A percentile compares a stretch with the other conserved stretches of the same genome.
phyloP scores from a whole-genome alignment of 2,888 invertebrate genomes.

The Spatulosminthurus flaviceps region DNA sequence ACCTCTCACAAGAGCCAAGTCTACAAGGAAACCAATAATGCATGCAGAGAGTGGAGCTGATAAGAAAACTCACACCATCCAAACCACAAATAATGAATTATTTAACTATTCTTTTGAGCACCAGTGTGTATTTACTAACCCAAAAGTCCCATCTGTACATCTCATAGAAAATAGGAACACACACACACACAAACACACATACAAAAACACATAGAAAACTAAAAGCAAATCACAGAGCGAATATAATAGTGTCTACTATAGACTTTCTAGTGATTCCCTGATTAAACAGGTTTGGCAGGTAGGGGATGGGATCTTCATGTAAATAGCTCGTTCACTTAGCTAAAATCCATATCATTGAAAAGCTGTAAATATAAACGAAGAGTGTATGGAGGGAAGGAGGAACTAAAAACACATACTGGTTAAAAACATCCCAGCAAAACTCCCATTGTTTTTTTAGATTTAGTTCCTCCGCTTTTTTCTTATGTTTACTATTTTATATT shows the following conservation, averaged over 20 bases:
- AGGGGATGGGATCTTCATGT: slow-evolving; percentile 3
- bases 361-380: too few species aligned
- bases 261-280: background rate
- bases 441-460: background rate
- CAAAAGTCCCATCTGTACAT: background rate
- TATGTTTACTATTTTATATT: background rate
- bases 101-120: background rate
- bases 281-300: slow-evolving; percentile 38
- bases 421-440: too few species aligned
- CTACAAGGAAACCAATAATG: slow-evolving; percentile 14
- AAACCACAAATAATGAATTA: slow-evolving; percentile 7
- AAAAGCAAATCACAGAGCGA: background rate
- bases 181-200: background rate
- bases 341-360: background rate
- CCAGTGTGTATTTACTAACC: background rate
- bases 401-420: background rate
- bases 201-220: too few species aligned
- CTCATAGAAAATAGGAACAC: background rate
- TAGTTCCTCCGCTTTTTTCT: slow-evolving; percentile 1
- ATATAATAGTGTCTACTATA: slow-evolving; percentile 1
- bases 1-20: too few species aligned
- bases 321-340: slow-evolving; percentile 19
- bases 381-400: background rate
- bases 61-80: background rate
- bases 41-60: slow-evolving; percentile 19